A percentile compares a stretch with the other conserved stretches of the same genome.
Conservation (phyloP, 2,888 invertebrate species). For the Campopleginae sp. region DNA sequence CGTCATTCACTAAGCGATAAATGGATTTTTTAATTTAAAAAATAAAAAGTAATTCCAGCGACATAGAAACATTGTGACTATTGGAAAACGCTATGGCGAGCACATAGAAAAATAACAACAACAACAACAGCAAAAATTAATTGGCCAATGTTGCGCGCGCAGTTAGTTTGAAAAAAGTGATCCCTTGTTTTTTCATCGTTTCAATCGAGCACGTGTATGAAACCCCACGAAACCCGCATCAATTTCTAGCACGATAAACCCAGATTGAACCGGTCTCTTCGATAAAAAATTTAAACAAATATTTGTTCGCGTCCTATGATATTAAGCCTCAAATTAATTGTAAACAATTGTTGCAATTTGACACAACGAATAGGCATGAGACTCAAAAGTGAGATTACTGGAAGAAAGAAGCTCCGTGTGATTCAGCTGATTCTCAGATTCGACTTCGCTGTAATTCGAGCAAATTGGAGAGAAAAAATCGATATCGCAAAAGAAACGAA, state of each 20-base stretch:
- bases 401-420: slow-evolving; percentile 27
- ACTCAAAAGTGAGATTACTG: slow-evolving; percentile 30
- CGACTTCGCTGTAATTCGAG: background rate
- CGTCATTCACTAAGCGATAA: slow-evolving; percentile 59
- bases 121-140: slow-evolving; percentile 23
- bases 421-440: slow-evolving; percentile 39
- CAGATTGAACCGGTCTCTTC: background rate
- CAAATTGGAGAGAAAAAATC: background rate
- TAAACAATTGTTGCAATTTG: slow-evolving; percentile 65
- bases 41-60: slow-evolving; percentile 44
- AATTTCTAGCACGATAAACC: slow-evolving; percentile 17
- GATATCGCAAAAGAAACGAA: slow-evolving; percentile 21
- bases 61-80: slow-evolving; percentile 28
- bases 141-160: slow-evolving; percentile 42
- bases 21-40: slow-evolving; percentile 2
- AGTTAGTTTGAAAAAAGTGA: slow-evolving; percentile 39
- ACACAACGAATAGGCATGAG: slow-evolving; percentile 72
- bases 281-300: background rate
- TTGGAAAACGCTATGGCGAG: slow-evolving; percentile 31
- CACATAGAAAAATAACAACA: background rate
- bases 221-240: background rate
- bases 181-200: slow-evolving; percentile 10
- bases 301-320: slow-evolving; percentile 19
- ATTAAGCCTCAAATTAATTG: slow-evolving; percentile 45
- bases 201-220: slow-evolving; percentile 46